These are phyloP conservation scores for Drosophila paramelanica DNA, from an alignment of 2,888 invertebrate genomes.

Conservation along the genomic window DNA sequence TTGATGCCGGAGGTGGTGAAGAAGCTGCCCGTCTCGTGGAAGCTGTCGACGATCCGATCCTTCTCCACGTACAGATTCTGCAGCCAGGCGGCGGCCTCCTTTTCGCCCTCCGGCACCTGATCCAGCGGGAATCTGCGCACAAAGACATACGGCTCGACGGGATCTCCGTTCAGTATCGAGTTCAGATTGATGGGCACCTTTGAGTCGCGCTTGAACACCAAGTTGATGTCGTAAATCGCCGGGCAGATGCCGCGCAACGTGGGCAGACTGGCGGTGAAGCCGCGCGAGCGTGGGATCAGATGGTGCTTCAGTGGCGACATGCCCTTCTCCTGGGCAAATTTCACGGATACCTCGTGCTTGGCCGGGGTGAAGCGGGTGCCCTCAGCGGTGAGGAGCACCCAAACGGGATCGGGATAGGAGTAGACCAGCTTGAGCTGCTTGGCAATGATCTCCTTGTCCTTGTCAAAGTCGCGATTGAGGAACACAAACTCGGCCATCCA, in stretches of 20 bases:
- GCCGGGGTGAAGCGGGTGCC: constrained; percentile 95
- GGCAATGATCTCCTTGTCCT: constrained; percentile 93
- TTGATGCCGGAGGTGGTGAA: constrained; percentile 91
- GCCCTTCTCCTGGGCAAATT: constrained; percentile 94
- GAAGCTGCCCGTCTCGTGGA: constrained; percentile 88
- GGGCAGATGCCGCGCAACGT: constrained; percentile 92
- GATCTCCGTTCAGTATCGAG: constrained; percentile 90
- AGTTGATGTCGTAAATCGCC: constrained; percentile 93
- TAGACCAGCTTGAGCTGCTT: constrained; percentile 92
- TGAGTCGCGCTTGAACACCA: constrained; percentile 89
- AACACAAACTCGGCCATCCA: constrained; percentile 97
- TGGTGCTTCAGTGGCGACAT: constrained; percentile 94
- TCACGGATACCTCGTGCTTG: constrained; percentile 94
- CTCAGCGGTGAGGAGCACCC: constrained; percentile 95
- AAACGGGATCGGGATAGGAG: constrained; percentile 95
- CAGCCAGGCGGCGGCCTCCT: constrained; percentile 92
- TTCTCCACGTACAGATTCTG: constrained; percentile 92
- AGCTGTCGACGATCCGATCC: constrained; percentile 86
- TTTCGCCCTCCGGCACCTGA: constrained; percentile 90
- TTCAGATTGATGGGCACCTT: constrained; percentile 87
- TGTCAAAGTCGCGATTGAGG: constrained; percentile 95
- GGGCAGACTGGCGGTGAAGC: constrained; percentile 94
- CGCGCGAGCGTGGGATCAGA: constrained; percentile 96
- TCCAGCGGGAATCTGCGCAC: constrained; percentile 93
- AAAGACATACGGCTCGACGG: constrained; percentile 90